These are phyloP conservation scores for Lucinisca nassula DNA, from an alignment of 2,888 invertebrate species.

Conservation along the genomic window DNA sequence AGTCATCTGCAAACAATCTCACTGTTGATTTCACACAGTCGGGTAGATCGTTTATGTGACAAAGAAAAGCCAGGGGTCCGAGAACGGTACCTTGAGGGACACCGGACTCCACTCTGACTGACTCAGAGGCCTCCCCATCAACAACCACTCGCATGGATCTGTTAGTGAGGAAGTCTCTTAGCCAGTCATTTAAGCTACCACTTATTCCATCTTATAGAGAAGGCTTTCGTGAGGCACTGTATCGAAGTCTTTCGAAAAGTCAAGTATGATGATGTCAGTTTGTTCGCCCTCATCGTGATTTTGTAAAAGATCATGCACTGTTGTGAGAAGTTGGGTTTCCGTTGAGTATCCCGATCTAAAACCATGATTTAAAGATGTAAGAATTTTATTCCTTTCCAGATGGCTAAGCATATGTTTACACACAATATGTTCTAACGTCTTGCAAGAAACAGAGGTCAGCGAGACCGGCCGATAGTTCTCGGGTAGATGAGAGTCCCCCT, in stretches of 20 bases:
- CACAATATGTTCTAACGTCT: slow-evolving; percentile 30
- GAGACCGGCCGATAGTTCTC: slow-evolving; percentile 21
- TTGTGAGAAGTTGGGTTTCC: slow-evolving; percentile 4
- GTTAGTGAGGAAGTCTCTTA: slow-evolving; percentile 15
- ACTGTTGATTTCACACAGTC: slow-evolving; percentile 20
- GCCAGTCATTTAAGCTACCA: slow-evolving; percentile 12
- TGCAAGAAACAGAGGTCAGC: slow-evolving; percentile 12
- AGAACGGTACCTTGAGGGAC: slow-evolving; percentile 30
- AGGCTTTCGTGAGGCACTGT: slow-evolving; percentile 24
- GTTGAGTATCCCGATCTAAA: slow-evolving; percentile 15
- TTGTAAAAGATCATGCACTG: background rate
- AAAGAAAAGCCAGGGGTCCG: slow-evolving; percentile 24
- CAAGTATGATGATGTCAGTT: background rate
- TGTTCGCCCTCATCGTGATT: background rate
- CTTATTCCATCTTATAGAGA: slow-evolving; percentile 16
- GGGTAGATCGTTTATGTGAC: slow-evolving; percentile 38
- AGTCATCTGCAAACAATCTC: slow-evolving; percentile 41
- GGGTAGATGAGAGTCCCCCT: slow-evolving; percentile 17
- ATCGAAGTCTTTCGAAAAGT: slow-evolving; percentile 47
- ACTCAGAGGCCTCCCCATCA: slow-evolving; percentile 4
- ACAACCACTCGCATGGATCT: slow-evolving; percentile 31
- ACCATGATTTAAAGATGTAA: slow-evolving; percentile 25
- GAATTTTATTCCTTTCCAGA: slow-evolving; percentile 11
- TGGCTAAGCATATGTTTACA: background rate
- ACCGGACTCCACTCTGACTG: slow-evolving; percentile 13